Base-by-base conservation (phyloP, 1,140 invertebrate species). In the Bemisia tabaci region DNA sequence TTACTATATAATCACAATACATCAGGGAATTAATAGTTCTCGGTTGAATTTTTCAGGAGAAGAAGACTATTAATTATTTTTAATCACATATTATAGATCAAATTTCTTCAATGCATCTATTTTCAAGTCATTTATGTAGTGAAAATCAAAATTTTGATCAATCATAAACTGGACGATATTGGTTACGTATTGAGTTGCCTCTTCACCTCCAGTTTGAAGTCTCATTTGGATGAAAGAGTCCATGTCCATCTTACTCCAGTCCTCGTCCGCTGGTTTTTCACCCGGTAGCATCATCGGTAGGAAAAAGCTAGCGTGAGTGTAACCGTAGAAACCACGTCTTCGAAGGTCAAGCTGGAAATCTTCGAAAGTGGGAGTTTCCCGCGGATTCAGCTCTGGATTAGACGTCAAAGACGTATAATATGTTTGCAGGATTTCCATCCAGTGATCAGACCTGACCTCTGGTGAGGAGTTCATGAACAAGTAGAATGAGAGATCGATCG, bases 401-500 rank as follows among this genome's bases (percentile, higher is more conserved):
- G 33, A 48, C 33, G 5, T 48, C 5, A 48, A 48, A 48, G 33
- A 48, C 0, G 74, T 65, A 25, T 75, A 71, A 61, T 81, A 81
- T 0, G 48, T 66, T 21, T 65, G 25, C 1, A 80, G 68, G 0
- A 79, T 65, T 0, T 73, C 64, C 1, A 70, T 62, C n/a, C 76
- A 73, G 26, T 73, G 65, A 0, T 68, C 62, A 62, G 25, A 65
- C 67, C 69, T 72, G 22, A 71, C 9, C 1, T 71, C 65, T 0
- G 26, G 63, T 2, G 71, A 68, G 1, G 74, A 74, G 59, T 72
- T 74, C 1, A 79, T 62, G 66, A 74, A 78, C 0, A 80, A 22
- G 23, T 76, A 78, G n/a, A 77, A 76, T 0, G 76, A 74, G 1
- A 80, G 39, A 27, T 81, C 79, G 1, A 76, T 68, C 0, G 72